Conservation (phyloP, 2,113 vertebrate genomes). For the Oriolus oriolus region DNA sequence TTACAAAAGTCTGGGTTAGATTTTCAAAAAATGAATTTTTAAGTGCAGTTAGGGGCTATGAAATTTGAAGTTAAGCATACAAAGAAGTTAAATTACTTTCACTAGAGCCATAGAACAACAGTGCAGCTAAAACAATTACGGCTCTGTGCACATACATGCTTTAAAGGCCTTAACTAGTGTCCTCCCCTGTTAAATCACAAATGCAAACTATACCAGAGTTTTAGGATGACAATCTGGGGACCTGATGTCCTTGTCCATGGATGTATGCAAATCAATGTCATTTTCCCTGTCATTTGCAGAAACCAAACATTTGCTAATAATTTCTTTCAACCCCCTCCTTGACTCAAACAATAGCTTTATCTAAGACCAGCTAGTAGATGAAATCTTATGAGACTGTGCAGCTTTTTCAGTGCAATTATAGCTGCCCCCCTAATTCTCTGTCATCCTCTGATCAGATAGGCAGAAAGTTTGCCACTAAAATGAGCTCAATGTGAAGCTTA, state of each 20-base stretch:
- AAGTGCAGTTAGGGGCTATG: slow-evolving; percentile 42
- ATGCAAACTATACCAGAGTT: not conserved
- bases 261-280: not conserved
- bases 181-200: slow-evolving; percentile 17
- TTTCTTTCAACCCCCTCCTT: not conserved
- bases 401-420: not conserved
- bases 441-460: not conserved
- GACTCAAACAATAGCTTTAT: not conserved
- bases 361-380: not conserved
- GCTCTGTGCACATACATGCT: not conserved
- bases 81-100: slow-evolving; percentile 42
- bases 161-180: not conserved
- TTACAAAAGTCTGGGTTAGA: slow-evolving; percentile 4
- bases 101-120: slow-evolving; percentile 6
- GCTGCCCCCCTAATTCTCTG: not conserved
- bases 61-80: slow-evolving; percentile 17
- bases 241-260: not conserved
- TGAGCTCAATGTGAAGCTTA: not conserved
- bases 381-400: not conserved
- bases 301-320: slow-evolving; percentile 12
- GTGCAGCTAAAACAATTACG: not conserved
- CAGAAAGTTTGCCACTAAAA: not conserved
- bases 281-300: not conserved
- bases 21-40: slow-evolving; percentile 50
- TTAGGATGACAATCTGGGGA: not conserved